phyloP scores from a whole-genome alignment of 2,113 vertebrate genomes.

The Rhynchopsitta pachyrhyncha region DNA sequence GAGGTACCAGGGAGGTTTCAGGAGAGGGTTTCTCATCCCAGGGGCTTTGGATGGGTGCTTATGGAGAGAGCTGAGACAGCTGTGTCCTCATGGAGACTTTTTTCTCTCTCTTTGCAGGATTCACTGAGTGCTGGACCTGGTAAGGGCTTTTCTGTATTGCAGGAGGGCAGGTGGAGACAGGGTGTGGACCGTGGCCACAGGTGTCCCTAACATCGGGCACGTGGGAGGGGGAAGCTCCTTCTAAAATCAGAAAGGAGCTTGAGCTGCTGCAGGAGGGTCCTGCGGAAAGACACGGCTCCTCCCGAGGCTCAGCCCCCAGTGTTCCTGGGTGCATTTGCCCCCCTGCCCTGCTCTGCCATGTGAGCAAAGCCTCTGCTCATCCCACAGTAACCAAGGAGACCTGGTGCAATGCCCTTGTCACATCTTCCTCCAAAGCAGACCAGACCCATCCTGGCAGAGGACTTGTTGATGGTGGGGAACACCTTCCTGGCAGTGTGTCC shows the following conservation, averaged over 20 bases:
- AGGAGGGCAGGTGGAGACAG: not conserved
- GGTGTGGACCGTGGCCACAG: not conserved
- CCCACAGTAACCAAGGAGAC: not conserved
- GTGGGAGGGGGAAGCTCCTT: not conserved
- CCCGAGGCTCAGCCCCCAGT: not conserved
- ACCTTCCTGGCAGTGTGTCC: not conserved
- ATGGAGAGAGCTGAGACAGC: rapidly evolving
- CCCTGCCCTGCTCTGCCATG: not conserved
- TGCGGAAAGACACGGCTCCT: not conserved
- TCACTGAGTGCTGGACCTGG: constrained; percentile 65
- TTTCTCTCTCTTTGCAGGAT: constrained; percentile 66
- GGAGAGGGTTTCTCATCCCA: not conserved
- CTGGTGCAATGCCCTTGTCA: not conserved
- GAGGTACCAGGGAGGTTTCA: not conserved
- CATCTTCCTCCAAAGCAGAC: not conserved
- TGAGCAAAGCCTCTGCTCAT: not conserved
- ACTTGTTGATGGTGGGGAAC: not conserved
- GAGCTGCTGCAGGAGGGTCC: not conserved
- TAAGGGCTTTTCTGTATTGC: constrained; percentile 39
- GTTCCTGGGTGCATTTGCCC: not conserved
- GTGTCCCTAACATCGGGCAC: rapidly evolving
- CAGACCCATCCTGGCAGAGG: rapidly evolving
- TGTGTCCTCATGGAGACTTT: not conserved
- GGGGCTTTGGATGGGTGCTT: rapidly evolving
- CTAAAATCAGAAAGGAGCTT: not conserved